Base-by-base conservation (phyloP, 2,113 vertebrate genomes). In the Pachypanchax playfairii region DNA sequence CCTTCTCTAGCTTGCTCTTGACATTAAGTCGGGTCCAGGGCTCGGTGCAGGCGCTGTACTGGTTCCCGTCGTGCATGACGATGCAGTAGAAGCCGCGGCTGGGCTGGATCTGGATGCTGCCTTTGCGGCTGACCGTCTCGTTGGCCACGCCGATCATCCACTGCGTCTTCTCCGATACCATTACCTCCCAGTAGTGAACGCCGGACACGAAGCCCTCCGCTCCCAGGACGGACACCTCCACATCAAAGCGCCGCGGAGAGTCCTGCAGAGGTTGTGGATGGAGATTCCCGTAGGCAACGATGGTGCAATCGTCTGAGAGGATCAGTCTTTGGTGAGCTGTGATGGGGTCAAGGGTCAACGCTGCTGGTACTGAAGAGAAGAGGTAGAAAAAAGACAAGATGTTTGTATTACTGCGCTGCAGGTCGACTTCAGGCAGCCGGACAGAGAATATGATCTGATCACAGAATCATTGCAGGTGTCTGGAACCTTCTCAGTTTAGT, bases 1-100 rank as follows among this genome's bases (percentile, higher is more conserved):
- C 97, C 77, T 98, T 98, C 90, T 99, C 97, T 42, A 99, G 84
- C 90, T 95, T 98, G 93, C 91, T 95, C 73, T 94, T 96, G 66
- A 99, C 97, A 0, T 99, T 98, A 75, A 98, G 95, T 55, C 95
- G 94, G 0, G 97, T 98, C 97, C 97, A 99, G 83, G 97, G 97
- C 91, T 98, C 95, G 0, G 96, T 98, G 93, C 97, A 99, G 71
- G 97, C 97, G 49, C 97, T 99, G 90, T 98, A 99, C 90, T 96
- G 97, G 92, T 97, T 99, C 1, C 97, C 96, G 0, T 99, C 96
- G 0, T 99, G 97, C 97, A 99, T 99, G 10, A 99, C 97, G 5
- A 99, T 98, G 91, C 97, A 99, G 85, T 96, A 98, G 83, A 99
- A 99, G 36, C 96, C 96, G 0, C 95, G 93, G 84, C 95, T 93